These are phyloP conservation scores for Sebastes aleutianus DNA, from an alignment of 2,797 vertebrate species.

Conservation along the genomic window DNA sequence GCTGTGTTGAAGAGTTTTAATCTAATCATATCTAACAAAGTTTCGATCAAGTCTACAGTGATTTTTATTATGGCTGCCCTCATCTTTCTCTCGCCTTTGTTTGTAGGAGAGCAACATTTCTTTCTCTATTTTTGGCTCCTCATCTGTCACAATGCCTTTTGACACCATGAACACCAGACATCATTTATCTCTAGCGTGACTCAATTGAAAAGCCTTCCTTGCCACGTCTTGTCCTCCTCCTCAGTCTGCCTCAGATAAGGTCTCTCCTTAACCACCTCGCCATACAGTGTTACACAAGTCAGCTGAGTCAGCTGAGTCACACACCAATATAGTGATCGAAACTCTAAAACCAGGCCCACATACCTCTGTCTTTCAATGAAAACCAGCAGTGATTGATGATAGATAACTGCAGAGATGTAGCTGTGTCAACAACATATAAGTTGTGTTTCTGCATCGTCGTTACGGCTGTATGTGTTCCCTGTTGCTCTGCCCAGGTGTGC, in stretches of 20 bases:
- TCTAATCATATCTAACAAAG: background rate
- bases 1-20: conserved; percentile 5
- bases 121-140: conserved; percentile 41
- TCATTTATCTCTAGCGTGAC: conserved; percentile 37
- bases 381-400: background rate
- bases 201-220: conserved; percentile 16
- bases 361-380: background rate
- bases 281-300: background rate
- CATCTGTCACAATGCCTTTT: conserved; percentile 42
- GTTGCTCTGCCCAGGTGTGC: background rate
- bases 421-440: background rate
- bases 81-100: conserved; percentile 27
- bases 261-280: background rate
- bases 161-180: conserved; percentile 47
- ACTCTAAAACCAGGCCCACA: background rate
- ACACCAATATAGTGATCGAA: background rate
- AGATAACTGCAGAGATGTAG: background rate
- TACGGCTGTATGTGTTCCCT: background rate
- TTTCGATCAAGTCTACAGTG: background rate
- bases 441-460: background rate
- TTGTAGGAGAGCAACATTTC: background rate
- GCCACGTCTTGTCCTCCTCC: conserved; percentile 28
- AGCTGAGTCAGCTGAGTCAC: background rate
- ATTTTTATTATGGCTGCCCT: conserved; percentile 48
- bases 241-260: conserved; percentile 50